phyloP scores from a whole-genome alignment of 2,113 vertebrate species.

The Halcyon senegalensis region DNA sequence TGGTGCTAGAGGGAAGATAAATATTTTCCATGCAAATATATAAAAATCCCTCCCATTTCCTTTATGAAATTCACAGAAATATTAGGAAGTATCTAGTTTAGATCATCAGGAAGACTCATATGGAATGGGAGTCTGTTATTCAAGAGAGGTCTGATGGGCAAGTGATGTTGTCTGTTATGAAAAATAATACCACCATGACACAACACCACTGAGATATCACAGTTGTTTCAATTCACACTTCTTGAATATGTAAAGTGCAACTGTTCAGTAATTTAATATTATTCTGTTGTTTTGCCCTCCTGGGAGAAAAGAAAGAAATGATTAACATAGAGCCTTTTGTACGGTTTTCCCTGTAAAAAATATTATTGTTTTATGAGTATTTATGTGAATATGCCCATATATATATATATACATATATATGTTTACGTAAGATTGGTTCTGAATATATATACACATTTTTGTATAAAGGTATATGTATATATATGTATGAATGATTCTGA shows the following conservation, averaged over 20 bases:
- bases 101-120: neutral
- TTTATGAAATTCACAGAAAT: neutral
- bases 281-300: neutral
- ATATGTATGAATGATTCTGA: neutral
- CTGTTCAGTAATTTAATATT: conserved; percentile 29
- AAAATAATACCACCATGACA: conserved; percentile 27
- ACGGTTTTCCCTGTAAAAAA: neutral
- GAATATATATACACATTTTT: neutral
- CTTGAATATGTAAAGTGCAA: conserved; percentile 29
- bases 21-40: neutral
- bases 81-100: neutral
- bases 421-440: neutral
- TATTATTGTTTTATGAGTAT: neutral
- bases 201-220: neutral
- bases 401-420: no score
- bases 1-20: neutral
- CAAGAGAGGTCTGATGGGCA: neutral
- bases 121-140: neutral
- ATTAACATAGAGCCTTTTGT: neutral
- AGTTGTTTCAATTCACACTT: conserved; percentile 29
- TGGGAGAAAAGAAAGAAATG: neutral
- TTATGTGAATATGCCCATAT: neutral
- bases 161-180: neutral
- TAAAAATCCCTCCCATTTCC: neutral
- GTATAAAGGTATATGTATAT: neutral